Evolutionary conservation across 64 coral and sea anemone species (phyloP), one percentile per base, ranked within the genome.

Genomic region (Astreopora myriophthalma): DNA sequence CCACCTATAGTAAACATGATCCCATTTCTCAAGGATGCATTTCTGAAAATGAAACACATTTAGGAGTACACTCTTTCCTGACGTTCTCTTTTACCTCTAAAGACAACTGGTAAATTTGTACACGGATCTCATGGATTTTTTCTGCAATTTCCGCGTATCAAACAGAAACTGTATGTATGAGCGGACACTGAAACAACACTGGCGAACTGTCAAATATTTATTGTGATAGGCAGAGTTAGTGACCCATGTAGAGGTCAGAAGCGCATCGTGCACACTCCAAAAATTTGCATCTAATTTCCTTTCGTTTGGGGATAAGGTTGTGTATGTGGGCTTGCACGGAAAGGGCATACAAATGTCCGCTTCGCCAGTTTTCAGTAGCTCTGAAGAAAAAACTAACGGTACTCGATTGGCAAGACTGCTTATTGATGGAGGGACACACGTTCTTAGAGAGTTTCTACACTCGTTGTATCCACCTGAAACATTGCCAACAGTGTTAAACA

Each of bases 371-470:
- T 83, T 64, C 22, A 20, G 24, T 62, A 0, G 55, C 19, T 62
- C 67, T 19, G 42, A 57, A 25, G 38, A 66, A 17, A 91, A 84
- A 84, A 60, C 76, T 17, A 91, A 91, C 12, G 48, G 48, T 30
- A 51, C 89, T 23, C 48, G 73, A 11, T 11, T 92, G 1, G 81
- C 62, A 6, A 71, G 58, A 39, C 27, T 92, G 29, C 23, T 92
- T 7, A 46, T 77, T 28, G 91, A 76, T 48, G 91, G 73, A 22
- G 91, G 91, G 44, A 77, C 82, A 17, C 36, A 75, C n/a, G 82
- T 23, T 1, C 69, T 92, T 0, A 86, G 71, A 64, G 58, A 48
- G 13, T 26, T 48, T 24, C 27, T 92, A 7, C 31, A 86, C 13
- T 77, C 51, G 24, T 13, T 62, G 10, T 25, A 68, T 5, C 67